A percentile compares a stretch with the other conserved stretches of the same genome.
phyloP scores from a whole-genome alignment of 2,888 invertebrate species.

The Anthophora plumipes region DNA sequence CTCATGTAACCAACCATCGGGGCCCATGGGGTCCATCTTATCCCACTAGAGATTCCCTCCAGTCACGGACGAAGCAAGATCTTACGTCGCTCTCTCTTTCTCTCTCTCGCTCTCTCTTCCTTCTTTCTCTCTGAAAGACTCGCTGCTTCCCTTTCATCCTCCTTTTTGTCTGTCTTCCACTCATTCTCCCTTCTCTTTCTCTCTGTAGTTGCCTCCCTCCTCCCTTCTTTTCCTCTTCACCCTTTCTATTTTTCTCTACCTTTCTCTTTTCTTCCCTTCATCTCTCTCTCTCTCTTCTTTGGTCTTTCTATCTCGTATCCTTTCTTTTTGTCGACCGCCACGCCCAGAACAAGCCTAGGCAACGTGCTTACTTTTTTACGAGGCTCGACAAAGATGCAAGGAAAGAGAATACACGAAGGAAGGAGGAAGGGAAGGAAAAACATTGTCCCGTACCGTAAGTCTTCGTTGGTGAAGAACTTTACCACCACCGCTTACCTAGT shows the following conservation, averaged over 20 bases:
- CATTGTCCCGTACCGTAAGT: not conserved
- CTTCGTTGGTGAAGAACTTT: not conserved
- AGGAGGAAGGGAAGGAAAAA: not conserved
- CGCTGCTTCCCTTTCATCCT: conserved; percentile 1
- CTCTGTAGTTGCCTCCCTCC: not conserved
- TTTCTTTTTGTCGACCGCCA: conserved; percentile 47
- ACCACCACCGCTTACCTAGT: not conserved
- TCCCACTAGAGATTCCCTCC: conserved; percentile 69
- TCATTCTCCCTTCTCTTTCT: conserved; percentile 33
- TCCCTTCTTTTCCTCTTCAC: not conserved
- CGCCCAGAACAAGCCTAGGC: conserved; percentile 54
- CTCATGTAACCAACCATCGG: conserved; percentile 71
- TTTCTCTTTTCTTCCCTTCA: conserved; percentile 14
- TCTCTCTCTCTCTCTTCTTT: not conserved
- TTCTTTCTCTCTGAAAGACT: conserved; percentile 21
- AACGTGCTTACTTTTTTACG: conserved; percentile 45
- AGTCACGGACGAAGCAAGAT: conserved; percentile 68
- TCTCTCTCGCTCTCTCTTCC: conserved; percentile 38
- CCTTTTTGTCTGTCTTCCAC: conserved; percentile 42
- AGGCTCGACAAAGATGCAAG: conserved; percentile 6
- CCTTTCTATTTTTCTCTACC: conserved; percentile 24
- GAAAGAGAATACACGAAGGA: conserved; percentile 1
- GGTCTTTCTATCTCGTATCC: conserved; percentile 25
- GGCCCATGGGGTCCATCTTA: conserved; percentile 73
- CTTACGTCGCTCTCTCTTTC: conserved; percentile 53